phyloP scores from a whole-genome alignment of 2,113 vertebrate species.

The Dromaius novaehollandiae region DNA sequence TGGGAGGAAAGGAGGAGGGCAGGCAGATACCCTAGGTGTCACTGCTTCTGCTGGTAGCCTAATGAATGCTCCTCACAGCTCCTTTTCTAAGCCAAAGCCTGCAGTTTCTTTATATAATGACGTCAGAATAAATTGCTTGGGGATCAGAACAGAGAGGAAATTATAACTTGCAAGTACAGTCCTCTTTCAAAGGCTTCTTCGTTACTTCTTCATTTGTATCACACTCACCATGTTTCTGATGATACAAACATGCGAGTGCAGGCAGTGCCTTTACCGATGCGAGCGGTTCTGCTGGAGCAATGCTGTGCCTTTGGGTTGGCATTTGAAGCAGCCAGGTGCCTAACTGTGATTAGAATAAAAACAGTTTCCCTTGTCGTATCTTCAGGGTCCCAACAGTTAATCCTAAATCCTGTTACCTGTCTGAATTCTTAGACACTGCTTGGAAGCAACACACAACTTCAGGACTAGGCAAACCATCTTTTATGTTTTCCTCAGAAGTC shows the following conservation, averaged over 20 bases:
- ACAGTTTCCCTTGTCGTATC: not conserved
- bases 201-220: constrained; percentile 6
- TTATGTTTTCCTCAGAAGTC: not conserved
- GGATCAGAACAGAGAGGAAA: constrained; percentile 49
- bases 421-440: not conserved
- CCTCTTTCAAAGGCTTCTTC: not conserved
- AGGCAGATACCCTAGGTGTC: not conserved
- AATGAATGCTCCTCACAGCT: not conserved
- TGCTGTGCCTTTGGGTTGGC: accelerated
- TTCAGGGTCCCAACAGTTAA: not conserved
- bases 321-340: not conserved
- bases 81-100: not conserved
- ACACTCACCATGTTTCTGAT: not conserved
- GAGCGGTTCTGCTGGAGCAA: not conserved
- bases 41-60: not conserved
- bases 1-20: constrained; percentile 25
- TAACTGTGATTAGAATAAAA: not conserved
- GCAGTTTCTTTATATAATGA: constrained; percentile 49
- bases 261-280: not conserved
- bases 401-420: not conserved
- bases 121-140: constrained; percentile 33
- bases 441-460: not conserved
- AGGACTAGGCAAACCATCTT: not conserved
- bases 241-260: not conserved
- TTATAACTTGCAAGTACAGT: constrained; percentile 11